phyloP scores from a whole-genome alignment of 2,113 vertebrate genomes.

The Dipodomys ordii region DNA sequence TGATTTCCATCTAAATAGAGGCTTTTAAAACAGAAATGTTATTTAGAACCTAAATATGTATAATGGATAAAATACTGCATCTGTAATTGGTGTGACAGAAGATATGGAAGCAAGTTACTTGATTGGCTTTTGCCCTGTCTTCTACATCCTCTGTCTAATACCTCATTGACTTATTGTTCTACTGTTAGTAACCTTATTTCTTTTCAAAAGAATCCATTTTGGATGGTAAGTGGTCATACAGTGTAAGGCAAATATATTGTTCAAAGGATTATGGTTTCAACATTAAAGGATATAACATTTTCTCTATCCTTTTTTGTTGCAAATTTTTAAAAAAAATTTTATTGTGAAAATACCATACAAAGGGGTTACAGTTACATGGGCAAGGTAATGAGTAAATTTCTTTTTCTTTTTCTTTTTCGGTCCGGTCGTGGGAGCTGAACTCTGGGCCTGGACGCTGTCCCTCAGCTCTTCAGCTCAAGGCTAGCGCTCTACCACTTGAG shows the following conservation, averaged over 20 bases:
- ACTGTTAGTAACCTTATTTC: background rate
- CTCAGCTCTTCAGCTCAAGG: too few species aligned
- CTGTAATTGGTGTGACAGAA: background rate
- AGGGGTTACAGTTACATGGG: too few species aligned
- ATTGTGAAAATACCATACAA: too few species aligned
- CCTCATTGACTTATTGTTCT: background rate
- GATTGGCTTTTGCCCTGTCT: background rate
- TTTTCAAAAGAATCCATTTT: background rate
- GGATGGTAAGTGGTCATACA: background rate
- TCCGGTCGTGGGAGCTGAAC: too few species aligned
- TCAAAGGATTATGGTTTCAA: slow-evolving; percentile 12
- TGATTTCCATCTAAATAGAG: background rate
- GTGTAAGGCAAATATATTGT: background rate
- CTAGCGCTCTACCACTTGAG: too few species aligned
- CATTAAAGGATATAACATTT: background rate
- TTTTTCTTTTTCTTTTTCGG: too few species aligned
- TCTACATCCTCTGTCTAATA: background rate
- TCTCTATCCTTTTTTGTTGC: background rate
- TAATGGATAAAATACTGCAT: slow-evolving; percentile 15
- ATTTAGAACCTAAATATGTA: background rate
- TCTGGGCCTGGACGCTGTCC: too few species aligned
- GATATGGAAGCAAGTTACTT: background rate
- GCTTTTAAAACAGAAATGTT: slow-evolving; percentile 17
- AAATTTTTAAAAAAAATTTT: too few species aligned
- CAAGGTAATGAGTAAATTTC: too few species aligned